Evolutionary conservation across 2,113 vertebrate species (phyloP).

Genomic region (Galemys pyrenaicus): DNA sequence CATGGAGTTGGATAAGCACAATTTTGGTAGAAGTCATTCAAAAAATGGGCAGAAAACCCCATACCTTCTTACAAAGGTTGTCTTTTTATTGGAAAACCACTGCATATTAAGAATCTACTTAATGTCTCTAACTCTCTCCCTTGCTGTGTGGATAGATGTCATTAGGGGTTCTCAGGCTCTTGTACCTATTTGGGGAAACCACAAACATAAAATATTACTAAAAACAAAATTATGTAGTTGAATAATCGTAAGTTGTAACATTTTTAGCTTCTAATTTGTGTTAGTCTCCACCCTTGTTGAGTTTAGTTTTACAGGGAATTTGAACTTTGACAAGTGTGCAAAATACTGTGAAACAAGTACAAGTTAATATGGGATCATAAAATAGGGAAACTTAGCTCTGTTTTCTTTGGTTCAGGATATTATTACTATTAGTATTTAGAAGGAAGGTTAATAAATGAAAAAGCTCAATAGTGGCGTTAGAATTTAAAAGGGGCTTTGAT

Average conservation of each 20-base stretch:
- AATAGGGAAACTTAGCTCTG: background rate
- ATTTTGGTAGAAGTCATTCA: background rate
- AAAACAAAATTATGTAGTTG: background rate
- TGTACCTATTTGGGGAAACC: background rate
- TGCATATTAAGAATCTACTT: background rate
- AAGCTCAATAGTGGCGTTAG: background rate
- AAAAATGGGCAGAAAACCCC: background rate
- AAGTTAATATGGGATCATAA: background rate
- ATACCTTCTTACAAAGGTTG: background rate
- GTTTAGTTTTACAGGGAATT: background rate
- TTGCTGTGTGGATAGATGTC: background rate
- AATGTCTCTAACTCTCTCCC: background rate
- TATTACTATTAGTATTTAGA: constrained; percentile 19
- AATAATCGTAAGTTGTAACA: background rate
- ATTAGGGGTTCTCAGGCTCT: background rate
- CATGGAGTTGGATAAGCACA: constrained; percentile 1
- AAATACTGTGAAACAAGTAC: constrained; percentile 1
- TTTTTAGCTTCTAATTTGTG: background rate
- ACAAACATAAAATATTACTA: constrained; percentile 4
- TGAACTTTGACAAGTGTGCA: constrained; percentile 2
- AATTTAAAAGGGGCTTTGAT: constrained; percentile 6
- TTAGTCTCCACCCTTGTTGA: background rate
- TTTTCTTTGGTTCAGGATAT: background rate
- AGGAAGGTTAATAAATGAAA: background rate
- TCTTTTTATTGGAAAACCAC: background rate